Percentiles rank a stretch among this genome's conserved stretches.
Evolutionary conservation across 2,797 vertebrate genomes (phyloP).

Genomic region (Platalea minor): DNA sequence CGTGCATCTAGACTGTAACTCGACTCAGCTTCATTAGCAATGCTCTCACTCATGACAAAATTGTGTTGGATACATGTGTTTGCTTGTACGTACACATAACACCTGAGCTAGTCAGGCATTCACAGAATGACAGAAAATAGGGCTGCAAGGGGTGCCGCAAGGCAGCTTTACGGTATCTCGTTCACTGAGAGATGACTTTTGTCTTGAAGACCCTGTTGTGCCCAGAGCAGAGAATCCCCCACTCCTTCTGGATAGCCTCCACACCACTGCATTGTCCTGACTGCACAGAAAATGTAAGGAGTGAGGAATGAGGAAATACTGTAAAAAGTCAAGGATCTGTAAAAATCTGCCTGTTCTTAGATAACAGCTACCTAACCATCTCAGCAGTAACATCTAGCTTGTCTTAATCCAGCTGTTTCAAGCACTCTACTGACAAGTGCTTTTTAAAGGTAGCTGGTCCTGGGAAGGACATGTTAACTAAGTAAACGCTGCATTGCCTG

Average conservation of each 20-base stretch:
- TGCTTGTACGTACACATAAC: neutral
- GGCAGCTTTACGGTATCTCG: neutral
- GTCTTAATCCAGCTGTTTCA: neutral
- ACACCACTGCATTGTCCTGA: neutral
- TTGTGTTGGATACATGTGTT: neutral
- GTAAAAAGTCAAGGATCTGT: neutral
- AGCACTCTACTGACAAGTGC: neutral
- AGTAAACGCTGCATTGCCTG: neutral
- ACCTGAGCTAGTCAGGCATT: neutral
- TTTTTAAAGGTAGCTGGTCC: neutral
- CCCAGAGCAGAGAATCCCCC: fast-evolving
- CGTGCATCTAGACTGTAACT: fast-evolving
- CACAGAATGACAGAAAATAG: neutral
- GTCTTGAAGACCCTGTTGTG: neutral
- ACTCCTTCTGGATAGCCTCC: neutral
- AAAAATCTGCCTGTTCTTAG: neutral
- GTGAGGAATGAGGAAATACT: neutral
- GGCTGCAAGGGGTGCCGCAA: neutral
- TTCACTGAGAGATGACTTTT: neutral
- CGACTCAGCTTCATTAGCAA: neutral
- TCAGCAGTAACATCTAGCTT: neutral
- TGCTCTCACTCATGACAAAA: neutral
- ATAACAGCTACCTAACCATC: neutral
- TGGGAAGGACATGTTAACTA: neutral
- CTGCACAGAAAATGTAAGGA: neutral